phyloP scores from a whole-genome alignment of 2,113 vertebrate genomes.

The Otocyon megalotis region DNA sequence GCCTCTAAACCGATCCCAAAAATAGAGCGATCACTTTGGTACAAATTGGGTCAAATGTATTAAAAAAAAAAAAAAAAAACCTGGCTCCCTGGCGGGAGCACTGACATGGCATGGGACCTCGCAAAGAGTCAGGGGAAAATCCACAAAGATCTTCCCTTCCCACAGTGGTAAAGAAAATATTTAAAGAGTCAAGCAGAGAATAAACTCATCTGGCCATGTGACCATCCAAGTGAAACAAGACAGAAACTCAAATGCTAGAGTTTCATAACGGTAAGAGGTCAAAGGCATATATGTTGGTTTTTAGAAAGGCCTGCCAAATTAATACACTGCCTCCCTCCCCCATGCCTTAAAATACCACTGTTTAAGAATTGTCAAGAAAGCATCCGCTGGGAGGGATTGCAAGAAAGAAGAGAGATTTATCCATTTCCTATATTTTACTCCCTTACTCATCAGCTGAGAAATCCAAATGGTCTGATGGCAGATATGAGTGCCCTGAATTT shows the following conservation, averaged over 20 bases:
- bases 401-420: not conserved
- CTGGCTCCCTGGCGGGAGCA: constrained; percentile 30
- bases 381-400: not conserved
- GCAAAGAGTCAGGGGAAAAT: constrained; percentile 27
- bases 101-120: constrained; percentile 60
- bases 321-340: not conserved
- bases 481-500: constrained; percentile 80
- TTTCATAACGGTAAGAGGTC: constrained; percentile 25
- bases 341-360: not conserved
- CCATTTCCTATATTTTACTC: constrained; percentile 69
- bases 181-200: constrained; percentile 53
- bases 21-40: constrained; percentile 80
- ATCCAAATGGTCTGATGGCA: constrained; percentile 59
- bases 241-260: not conserved
- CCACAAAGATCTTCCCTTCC: constrained; percentile 46
- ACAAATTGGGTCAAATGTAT: constrained; percentile 81
- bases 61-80: constrained; percentile 10
- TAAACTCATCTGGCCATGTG: constrained; percentile 34
- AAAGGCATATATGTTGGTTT: not conserved
- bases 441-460: not conserved
- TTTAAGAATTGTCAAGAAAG: constrained; percentile 45
- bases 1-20: constrained; percentile 76
- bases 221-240: constrained; percentile 36
- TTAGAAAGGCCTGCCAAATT: constrained; percentile 17
- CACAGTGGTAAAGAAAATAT: constrained; percentile 15